phyloP scores from a whole-genome alignment of 1,140 invertebrate species.

The Drosophila nikananu region DNA sequence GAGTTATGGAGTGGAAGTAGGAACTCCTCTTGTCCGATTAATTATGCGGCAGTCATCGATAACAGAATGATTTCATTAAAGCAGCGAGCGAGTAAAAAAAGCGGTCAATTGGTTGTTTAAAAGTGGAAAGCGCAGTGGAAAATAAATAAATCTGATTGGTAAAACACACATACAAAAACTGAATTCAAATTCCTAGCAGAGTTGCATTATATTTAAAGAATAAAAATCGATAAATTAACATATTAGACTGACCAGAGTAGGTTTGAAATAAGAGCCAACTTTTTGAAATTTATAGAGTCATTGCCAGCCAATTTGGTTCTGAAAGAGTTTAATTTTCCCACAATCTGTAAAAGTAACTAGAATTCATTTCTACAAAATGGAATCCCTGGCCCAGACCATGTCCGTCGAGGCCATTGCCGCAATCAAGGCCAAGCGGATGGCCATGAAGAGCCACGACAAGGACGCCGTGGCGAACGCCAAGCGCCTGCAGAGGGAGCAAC shows the following conservation, averaged over 20 bases:
- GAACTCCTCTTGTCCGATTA: not conserved
- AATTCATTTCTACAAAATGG: not conserved
- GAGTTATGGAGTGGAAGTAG: not conserved
- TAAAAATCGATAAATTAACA: not conserved
- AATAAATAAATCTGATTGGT: no score
- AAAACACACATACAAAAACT: not conserved
- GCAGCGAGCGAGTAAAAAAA: not conserved
- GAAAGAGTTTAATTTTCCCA: no score
- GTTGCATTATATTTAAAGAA: not conserved
- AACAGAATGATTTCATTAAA: conserved; percentile 2
- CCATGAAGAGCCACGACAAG: conserved; percentile 91
- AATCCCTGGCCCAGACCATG: conserved; percentile 93
- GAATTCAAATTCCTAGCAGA: not conserved
- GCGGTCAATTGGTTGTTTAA: not conserved
- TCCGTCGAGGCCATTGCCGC: conserved; percentile 98
- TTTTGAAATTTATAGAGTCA: not conserved
- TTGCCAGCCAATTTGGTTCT: not conserved
- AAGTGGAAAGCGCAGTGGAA: not conserved
- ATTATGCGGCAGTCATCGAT: conserved; percentile 8
- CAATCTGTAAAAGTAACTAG: no score
- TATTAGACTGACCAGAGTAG: not conserved
- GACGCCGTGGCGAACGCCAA: conserved; percentile 92
- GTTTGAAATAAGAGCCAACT: not conserved
- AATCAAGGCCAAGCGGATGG: conserved; percentile 97
- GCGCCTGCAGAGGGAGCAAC: not conserved